phyloP scores from a whole-genome alignment of 2,113 vertebrate genomes.

The Galeopterus variegatus region DNA sequence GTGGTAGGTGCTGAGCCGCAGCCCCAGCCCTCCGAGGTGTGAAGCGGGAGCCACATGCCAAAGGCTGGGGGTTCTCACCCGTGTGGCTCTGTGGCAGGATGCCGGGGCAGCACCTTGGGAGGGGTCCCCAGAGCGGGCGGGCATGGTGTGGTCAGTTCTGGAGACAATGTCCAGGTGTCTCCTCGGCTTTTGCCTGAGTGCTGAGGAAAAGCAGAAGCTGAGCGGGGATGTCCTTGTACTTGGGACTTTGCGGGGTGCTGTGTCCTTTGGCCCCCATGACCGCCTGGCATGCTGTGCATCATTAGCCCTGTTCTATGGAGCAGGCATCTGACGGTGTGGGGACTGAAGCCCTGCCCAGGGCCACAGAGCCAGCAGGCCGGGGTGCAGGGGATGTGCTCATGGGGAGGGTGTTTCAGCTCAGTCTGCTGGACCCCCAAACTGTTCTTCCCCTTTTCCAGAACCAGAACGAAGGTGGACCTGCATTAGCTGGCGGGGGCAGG shows the following conservation, averaged over 20 bases:
- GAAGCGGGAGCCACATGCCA: not conserved
- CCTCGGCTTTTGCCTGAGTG: not conserved
- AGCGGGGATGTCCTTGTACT: not conserved
- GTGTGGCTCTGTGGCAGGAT: not conserved
- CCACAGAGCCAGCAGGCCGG: not conserved
- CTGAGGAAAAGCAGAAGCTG: fast-evolving
- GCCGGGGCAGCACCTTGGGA: not conserved
- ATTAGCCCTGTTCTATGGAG: not conserved
- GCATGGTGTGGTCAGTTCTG: not conserved
- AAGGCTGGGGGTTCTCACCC: fast-evolving
- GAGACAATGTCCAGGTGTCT: not conserved
- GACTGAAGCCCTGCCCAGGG: not conserved
- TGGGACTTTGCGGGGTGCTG: not conserved
- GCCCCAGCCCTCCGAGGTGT: not conserved
- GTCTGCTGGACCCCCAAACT: not conserved
- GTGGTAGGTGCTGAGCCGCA: too few relatives aligned
- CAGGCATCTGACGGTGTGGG: too few relatives aligned
- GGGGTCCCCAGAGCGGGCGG: too few relatives aligned
- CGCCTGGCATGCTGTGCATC: too few relatives aligned
- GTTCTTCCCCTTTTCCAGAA: not conserved
- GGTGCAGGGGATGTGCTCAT: fast-evolving
- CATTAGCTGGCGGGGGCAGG: not conserved
- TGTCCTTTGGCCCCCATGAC: not conserved
- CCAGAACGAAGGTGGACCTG: too few relatives aligned
- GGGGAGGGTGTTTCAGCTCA: not conserved